Base-by-base conservation (phyloP, 2,888 invertebrate species). In the Drosophila dives region DNA sequence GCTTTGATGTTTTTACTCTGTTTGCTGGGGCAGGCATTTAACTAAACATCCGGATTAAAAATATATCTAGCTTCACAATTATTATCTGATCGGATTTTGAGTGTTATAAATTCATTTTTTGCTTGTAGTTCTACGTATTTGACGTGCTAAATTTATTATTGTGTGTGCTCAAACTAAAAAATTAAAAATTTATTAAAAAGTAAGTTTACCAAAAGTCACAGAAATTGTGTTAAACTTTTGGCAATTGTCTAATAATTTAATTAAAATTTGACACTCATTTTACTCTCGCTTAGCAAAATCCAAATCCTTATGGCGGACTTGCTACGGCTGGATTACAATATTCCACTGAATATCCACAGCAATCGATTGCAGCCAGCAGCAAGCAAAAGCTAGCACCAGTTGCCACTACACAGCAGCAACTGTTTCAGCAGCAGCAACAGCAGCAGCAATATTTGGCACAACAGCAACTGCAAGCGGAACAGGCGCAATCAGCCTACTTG, bases 401-500 rank as follows among this genome's bases (percentile, higher is more conserved):
- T 72, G 38, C 73, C 64, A 75, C 12, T 54, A 55, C 17, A 29
- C 72, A 54, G 53, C 77, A 75, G 32, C 83, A 79, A 15, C 73
- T 90, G 23, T 78, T 77, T 50, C 83, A 66, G 7, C 71, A 77
- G 20, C 61, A 50, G 1, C 51, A 75, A 58, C 80, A 76, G 23
- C 77, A 84, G 23, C 81, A 78, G n/a, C 77, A 64, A 45, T 58
- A 65, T 23, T 29, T 63, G 32, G 12, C 78, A 90, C 72, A 60
- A 5, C 61, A 49, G 7, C 77, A 61, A 17, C 58, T 63, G 23
- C 51, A 61, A 1, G 79, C 85, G 11, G 89, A 91, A 33, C 91
- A 89, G 45, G 77, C 86, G 90, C 92, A 89, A 60, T 89, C 87
- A 32, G 83, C 87, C 45, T 90, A 90, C 62, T 36, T 81, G 32